Base-by-base conservation (phyloP, 2,888 invertebrate genomes). In the Chymomyza fuscimana region DNA sequence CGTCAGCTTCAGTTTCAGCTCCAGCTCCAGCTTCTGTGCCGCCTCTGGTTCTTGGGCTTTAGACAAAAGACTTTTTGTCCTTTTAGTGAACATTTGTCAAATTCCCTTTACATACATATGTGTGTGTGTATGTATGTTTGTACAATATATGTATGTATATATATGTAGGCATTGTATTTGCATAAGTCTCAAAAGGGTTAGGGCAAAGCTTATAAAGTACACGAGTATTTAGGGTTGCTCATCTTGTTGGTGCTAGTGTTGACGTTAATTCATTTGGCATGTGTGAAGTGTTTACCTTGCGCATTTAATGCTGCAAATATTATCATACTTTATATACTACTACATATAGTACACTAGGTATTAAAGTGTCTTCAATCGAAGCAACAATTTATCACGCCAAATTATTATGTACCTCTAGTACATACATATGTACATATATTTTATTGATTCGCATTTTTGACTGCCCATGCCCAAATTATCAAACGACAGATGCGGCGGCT, bases 361-460 rank as follows among this genome's bases (percentile, higher is more conserved):
- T 46, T 12, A 12, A 46, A 46, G 40, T 46, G 10, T 46, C 40
- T 12, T 46, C 40, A 46, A 10, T 46, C 71, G 76, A 74, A 68
- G 19, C 70, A 63, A 73, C 69, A 81, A 78, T 81, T 80, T 80
- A 80, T 80, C 76, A 80, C 78, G 76, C 73, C 73, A 83, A 83
- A 83, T 83, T 86, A 86, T 83, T 86, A 12, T 46, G 40, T 12
- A 12, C 40, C 32, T 32, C 7, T 32, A 7, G 40, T 10, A 46
- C 12, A 12, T 46, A 12, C 40, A 46, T 32, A 32, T 5, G 4
- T 32, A 32, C 59, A 40, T 9, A 52, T 68, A 68, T 74, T 69
- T 75, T 86, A 86, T 85, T 86, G 86, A 85, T 81, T 86, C 76
- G 77, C 77, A 74, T 77, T 80, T 79, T 81, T 80, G 85, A 81